Base-by-base conservation (phyloP, 2,888 invertebrate genomes). In the Fragum whitleyi region DNA sequence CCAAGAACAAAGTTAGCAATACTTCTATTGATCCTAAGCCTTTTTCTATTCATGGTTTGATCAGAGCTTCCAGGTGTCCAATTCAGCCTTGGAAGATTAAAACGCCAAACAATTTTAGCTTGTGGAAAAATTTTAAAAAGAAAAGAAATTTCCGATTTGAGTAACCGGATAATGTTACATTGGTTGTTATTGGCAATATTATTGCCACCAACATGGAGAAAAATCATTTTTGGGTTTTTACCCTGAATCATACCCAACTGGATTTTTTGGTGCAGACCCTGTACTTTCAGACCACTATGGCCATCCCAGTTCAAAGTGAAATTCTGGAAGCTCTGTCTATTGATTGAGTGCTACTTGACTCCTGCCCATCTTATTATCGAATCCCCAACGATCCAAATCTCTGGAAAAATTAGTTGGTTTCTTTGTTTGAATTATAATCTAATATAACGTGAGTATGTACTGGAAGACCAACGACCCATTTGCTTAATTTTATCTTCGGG, bases 391-490 rank as follows among this genome's bases (percentile, higher is more conserved):
- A 79, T 55, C 79, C 74, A 79, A 36, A 79, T 28, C 0, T 79
- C 75, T 79, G 75, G 28, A 75, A 75, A 19, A 26, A 57, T 47
- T 47, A 9, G 14, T 47, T 47, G 14, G 5, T 47, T 5, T 19
- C 16, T 2, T 47, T n/a, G 6, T 28, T 2, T 47, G 9, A 36
- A 6, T 51, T 51, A 59, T 0, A 75, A 7, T 47, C 72, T 72
- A 21, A 77, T 72, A 42, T 78, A 78, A 1, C 61, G 16, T 11
- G 51, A 28, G 61, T 69, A 78, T n/a, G 51, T 21, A 47, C 47
- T 62, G 6, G 74, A 81, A 0, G 69, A 26, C 81, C 80, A 81
- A 0, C 73, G 68, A 9, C 77, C 81, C 81, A 77, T 70, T 32
- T n/a, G 61, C 32, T 71, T 75, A 9, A 79, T 79, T 11, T n/a